phyloP scores from a whole-genome alignment of 2,113 vertebrate species.

The Mormyrus lacerda region DNA sequence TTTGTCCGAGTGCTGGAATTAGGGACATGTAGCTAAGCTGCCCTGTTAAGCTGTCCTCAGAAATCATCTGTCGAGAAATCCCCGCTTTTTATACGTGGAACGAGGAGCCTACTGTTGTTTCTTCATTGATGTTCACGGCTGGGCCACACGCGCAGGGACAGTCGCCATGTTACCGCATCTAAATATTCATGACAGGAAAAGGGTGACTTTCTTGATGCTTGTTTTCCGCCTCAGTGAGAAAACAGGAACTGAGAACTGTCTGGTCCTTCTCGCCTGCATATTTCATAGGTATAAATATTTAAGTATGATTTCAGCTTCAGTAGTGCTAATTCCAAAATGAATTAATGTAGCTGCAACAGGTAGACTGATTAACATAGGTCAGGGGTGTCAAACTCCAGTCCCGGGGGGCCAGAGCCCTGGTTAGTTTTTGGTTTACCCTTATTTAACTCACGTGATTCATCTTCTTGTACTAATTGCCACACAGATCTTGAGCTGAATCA shows the following conservation, averaged over 20 bases:
- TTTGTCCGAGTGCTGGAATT: not conserved
- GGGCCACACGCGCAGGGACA: constrained; percentile 14
- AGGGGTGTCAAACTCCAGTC: too few species aligned
- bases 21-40: not conserved
- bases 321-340: not conserved
- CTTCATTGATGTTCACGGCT: constrained; percentile 39
- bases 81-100: constrained; percentile 14
- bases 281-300: not conserved
- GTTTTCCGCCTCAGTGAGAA: constrained; percentile 28
- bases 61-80: not conserved
- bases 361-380: not conserved
- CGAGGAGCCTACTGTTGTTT: constrained; percentile 4
- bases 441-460: too few species aligned
- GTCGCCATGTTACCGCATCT: constrained; percentile 5
- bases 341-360: not conserved
- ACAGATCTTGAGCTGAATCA: too few species aligned
- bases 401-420: too few species aligned
- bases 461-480: too few species aligned
- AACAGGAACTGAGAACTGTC: constrained; percentile 25
- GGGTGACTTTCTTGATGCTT: constrained; percentile 29
- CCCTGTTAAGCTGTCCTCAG: not conserved
- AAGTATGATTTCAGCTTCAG: not conserved
- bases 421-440: too few species aligned
- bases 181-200: constrained; percentile 47
- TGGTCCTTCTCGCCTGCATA: not conserved